Evolutionary conservation across 2,888 invertebrate species (phyloP).

Genomic region (Phalangium opilio): DNA sequence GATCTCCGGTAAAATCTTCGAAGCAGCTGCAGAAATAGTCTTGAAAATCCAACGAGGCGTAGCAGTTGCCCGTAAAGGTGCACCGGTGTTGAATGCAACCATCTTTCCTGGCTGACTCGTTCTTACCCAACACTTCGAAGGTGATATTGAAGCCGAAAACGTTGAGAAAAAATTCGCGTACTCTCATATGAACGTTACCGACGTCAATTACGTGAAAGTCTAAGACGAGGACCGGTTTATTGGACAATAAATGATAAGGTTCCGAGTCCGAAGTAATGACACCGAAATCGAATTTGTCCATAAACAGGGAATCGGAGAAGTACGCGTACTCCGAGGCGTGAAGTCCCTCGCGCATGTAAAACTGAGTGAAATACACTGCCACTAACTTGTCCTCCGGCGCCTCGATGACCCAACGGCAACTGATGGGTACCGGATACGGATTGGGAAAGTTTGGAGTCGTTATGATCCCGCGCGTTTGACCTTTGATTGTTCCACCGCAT

Average conservation of each 20-base stretch:
- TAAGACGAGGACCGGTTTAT: slow-evolving; percentile 57
- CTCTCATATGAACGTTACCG: slow-evolving; percentile 54
- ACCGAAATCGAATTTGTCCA: slow-evolving; percentile 14
- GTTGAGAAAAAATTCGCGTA: slow-evolving; percentile 59
- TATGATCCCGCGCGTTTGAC: slow-evolving; percentile 42
- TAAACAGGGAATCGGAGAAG: slow-evolving; percentile 21
- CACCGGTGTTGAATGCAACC: slow-evolving; percentile 62
- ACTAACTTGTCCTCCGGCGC: slow-evolving; percentile 45
- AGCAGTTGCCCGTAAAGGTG: slow-evolving; percentile 70
- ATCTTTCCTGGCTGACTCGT: slow-evolving; percentile 20
- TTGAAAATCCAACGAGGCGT: slow-evolving; percentile 49
- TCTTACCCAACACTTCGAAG: slow-evolving; percentile 52
- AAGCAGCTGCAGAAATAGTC: slow-evolving; percentile 66
- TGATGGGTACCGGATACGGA: slow-evolving; percentile 62
- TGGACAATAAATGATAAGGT: slow-evolving; percentile 30
- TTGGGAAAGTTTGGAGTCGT: slow-evolving; percentile 71
- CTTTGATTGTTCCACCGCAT: slow-evolving; percentile 12
- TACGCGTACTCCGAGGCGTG: slow-evolving; percentile 25
- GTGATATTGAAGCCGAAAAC: slow-evolving; percentile 87
- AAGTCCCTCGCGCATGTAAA: slow-evolving; percentile 44
- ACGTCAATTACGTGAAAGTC: slow-evolving; percentile 49
- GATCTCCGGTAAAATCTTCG: slow-evolving; percentile 56
- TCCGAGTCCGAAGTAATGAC: slow-evolving; percentile 18
- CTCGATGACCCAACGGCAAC: slow-evolving; percentile 75
- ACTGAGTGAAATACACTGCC: slow-evolving; percentile 71